Conservation (phyloP, 2,888 invertebrate species). For the Tetranychus truncatus region DNA sequence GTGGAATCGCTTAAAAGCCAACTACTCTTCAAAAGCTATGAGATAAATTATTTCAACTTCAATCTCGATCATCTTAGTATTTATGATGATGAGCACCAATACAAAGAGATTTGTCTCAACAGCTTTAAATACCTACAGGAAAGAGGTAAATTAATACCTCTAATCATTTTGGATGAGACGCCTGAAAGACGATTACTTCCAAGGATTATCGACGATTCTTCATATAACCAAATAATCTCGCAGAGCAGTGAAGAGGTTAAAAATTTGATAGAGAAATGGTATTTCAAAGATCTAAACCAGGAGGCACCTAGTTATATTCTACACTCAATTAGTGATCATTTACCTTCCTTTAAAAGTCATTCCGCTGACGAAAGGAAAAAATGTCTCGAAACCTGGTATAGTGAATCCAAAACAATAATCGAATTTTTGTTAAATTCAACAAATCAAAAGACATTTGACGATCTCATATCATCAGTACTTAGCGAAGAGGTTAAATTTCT, state of each 20-base stretch:
- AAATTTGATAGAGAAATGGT: conserved; percentile 39
- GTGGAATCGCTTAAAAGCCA: not conserved
- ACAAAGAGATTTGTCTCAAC: conserved; percentile 1
- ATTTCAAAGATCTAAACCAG: conserved; percentile 49
- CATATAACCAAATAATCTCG: not conserved
- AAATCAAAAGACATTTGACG: not conserved
- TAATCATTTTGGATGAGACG: not conserved
- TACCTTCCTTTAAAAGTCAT: conserved; percentile 38
- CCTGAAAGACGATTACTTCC: not conserved
- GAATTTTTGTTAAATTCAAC: not conserved
- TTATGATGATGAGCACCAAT: not conserved
- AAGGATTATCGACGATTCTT: not conserved
- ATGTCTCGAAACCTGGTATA: not conserved
- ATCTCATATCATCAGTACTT: not conserved
- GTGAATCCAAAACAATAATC: not conserved
- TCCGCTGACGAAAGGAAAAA: conserved; percentile 23
- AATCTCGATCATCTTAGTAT: conserved; percentile 2
- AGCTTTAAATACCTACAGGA: not conserved
- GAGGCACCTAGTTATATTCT: conserved; percentile 58
- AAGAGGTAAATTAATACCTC: not conserved
- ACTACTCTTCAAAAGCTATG: not conserved
- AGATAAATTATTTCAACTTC: conserved; percentile 2
- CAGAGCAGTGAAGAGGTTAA: conserved; percentile 23
- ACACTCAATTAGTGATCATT: conserved; percentile 41
- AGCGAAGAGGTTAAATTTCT: conserved; percentile 27